Conservation (phyloP, 2,113 vertebrate species). For the Poicephalus meyeri region DNA sequence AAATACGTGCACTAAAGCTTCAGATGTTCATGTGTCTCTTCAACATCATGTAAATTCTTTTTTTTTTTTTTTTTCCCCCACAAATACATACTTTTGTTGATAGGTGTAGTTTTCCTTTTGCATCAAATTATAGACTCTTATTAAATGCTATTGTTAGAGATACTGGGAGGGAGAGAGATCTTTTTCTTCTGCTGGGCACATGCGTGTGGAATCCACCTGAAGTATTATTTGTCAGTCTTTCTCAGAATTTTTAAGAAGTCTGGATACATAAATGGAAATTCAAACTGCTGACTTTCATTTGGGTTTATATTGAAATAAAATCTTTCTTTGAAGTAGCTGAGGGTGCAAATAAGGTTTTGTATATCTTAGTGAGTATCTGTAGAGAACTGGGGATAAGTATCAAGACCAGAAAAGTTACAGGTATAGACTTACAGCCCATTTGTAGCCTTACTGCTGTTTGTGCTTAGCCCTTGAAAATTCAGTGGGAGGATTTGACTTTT, state of each 20-base stretch:
- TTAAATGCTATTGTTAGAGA: background rate
- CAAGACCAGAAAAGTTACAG: background rate
- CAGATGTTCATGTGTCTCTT: too few relatives aligned
- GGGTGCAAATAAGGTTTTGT: background rate
- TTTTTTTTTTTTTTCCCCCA: background rate
- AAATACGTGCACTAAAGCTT: too few relatives aligned
- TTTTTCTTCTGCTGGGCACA: background rate
- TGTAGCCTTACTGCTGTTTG: background rate
- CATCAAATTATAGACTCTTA: background rate
- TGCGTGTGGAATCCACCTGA: background rate
- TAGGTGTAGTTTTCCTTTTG: background rate
- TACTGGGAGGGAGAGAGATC: too few relatives aligned
- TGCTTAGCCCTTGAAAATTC: background rate
- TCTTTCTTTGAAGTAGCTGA: constrained; percentile 15
- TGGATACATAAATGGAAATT: background rate
- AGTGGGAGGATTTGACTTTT: background rate
- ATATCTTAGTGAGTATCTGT: background rate
- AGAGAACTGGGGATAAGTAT: background rate
- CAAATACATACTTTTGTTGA: background rate
- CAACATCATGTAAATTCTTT: background rate
- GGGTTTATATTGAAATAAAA: background rate
- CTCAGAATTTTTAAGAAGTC: background rate
- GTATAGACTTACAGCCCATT: background rate
- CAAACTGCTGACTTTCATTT: background rate
- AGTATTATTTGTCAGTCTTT: background rate